Evolutionary conservation across 2,888 invertebrate genomes (phyloP).

Genomic region (Lymantria dispar): DNA sequence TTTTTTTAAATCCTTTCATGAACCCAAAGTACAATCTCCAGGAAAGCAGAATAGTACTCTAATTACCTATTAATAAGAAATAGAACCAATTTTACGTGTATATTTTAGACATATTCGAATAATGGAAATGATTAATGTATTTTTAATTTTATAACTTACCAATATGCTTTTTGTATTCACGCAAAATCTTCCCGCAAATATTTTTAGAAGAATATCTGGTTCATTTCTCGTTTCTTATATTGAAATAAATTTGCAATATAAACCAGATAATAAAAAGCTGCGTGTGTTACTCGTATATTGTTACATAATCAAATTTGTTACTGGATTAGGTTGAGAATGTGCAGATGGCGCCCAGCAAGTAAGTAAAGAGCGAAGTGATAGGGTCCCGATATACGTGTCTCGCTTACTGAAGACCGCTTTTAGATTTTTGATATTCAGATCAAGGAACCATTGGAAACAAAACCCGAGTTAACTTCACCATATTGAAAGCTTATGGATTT

Average conservation of each 20-base stretch:
- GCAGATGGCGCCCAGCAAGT: conserved; percentile 78
- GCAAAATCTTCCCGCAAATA: too few species aligned
- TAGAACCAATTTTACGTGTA: too few species aligned
- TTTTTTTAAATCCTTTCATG: too few species aligned
- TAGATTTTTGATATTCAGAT: conserved; percentile 82
- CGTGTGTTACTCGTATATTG: conserved; percentile 45
- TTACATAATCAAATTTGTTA: conserved; percentile 76
- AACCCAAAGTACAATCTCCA: too few species aligned
- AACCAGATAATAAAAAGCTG: conserved; percentile 39
- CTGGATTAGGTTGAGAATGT: conserved; percentile 75
- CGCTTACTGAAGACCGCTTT: conserved; percentile 76
- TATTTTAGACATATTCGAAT: too few species aligned
- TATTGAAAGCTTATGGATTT: conserved; percentile 82
- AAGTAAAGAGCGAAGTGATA: conserved; percentile 81
- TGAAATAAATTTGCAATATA: conserved; percentile 30
- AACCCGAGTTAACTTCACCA: conserved; percentile 76
- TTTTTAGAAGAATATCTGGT: conserved; percentile 4
- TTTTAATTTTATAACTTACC: too few species aligned
- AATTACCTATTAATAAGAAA: too few species aligned
- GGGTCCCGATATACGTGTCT: conserved; percentile 80
- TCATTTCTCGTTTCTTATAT: conserved; percentile 18
- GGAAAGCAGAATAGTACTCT: too few species aligned
- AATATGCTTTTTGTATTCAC: too few species aligned
- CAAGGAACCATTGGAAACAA: conserved; percentile 76
- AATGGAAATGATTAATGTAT: too few species aligned